Evolutionary conservation across 2,797 vertebrate species (phyloP).

Genomic region (Potorous gilbertii): DNA sequence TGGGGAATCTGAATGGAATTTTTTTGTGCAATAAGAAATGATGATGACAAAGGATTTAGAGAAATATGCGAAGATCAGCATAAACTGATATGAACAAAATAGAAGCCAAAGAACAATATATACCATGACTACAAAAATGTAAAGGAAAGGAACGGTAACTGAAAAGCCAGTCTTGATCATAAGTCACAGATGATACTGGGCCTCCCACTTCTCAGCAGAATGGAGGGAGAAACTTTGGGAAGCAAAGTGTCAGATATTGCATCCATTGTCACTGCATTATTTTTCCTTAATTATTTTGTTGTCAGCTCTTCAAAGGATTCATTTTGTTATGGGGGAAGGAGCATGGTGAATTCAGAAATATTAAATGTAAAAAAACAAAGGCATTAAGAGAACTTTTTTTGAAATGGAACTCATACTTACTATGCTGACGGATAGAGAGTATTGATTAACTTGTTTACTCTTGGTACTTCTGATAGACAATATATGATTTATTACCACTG

Average conservation of each 20-base stretch:
- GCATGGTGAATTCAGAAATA: background rate
- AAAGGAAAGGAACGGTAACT: background rate
- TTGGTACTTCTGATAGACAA: background rate
- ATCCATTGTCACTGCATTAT: background rate
- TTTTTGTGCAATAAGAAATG: background rate
- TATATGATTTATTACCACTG: background rate
- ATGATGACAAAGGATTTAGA: background rate
- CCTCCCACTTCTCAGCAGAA: background rate
- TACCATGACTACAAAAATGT: background rate
- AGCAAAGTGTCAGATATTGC: background rate
- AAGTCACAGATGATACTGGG: background rate
- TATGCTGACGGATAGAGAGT: background rate
- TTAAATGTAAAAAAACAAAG: background rate
- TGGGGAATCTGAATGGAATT: background rate
- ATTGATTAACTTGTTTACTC: background rate
- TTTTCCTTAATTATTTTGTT: background rate
- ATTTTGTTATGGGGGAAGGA: background rate
- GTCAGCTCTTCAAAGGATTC: background rate
- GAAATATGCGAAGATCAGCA: background rate
- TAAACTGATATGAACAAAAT: background rate
- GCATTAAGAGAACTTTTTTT: background rate
- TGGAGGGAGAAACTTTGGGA: background rate
- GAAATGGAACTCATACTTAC: background rate
- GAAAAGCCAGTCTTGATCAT: background rate
- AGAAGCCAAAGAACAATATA: background rate